Base-by-base conservation (phyloP, 2,113 vertebrate genomes). In the Neolamprologus falcicula region DNA sequence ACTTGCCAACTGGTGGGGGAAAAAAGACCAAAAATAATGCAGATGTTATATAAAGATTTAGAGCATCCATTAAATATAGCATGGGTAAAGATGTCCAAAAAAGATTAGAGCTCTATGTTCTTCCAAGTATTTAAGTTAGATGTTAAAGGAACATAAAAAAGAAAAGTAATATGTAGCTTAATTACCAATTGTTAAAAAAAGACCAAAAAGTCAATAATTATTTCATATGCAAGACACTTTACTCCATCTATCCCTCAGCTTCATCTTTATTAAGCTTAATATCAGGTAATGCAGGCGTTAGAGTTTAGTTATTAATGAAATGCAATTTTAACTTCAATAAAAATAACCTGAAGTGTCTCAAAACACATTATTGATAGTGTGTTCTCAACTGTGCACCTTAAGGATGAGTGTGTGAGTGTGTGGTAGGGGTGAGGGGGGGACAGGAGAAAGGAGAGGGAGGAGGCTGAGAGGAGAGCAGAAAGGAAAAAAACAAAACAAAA, bases 361-460 rank as follows among this genome's bases (percentile, higher is more conserved):
- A 37, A 63, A 78, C 53, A 45, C 9, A 73, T 59, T 13, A 14
- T 26, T 54, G 28, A 59, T 80, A 76, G 16, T 37, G 28, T 19
- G 57, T 83, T 84, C 61, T 87, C 59, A 53, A 80, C 71, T 71
- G 47, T 93, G 91, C 90, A 94, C 94, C 93, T 95, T 92, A 93
- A 93, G 47, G 45, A 79, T 13, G 73, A 8, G 26, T 52, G 71
- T 78, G 71, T 47, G 40, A 17, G 0, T 28, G 71, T 50, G 16
- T 12, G 66, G 37, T 12, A n/a, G 61, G 71, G 24, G 16, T 76
- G 24, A 7, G 6, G 40, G 37, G 57, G 45, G 13, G n/a, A 19
- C n/a, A 73, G 53, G 57, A 79, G 86, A 50, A 55, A 35, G 19
- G n/a, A 78, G n/a, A 76, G 35, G 26, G 73, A 7, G 66, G 63